These are phyloP conservation scores for Selene dorsalis DNA, from an alignment of 2,797 vertebrate genomes.

Conservation along the genomic window DNA sequence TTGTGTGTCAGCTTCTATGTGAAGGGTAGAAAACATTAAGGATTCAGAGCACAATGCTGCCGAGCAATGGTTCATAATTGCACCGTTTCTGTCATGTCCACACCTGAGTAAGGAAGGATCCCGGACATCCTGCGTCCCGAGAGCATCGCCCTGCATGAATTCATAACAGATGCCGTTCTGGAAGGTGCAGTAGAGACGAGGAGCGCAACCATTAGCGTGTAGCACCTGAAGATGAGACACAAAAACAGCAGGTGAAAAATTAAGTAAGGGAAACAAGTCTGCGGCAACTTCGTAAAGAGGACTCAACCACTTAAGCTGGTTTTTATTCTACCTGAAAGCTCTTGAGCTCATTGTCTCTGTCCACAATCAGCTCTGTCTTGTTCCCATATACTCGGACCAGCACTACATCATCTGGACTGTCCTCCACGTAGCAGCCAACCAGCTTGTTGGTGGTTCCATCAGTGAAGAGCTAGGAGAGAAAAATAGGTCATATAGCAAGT, in stretches of 20 bases:
- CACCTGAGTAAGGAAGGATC: constrained; percentile 91
- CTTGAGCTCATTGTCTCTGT: constrained; percentile 94
- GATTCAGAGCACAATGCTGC: not conserved
- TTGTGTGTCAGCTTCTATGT: not conserved
- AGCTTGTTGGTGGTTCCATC: constrained; percentile 99
- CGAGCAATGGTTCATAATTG: not conserved
- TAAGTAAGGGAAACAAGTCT: not conserved
- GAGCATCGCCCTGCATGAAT: constrained; percentile 92
- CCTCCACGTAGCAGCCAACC: constrained; percentile 92
- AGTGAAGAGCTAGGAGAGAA: constrained; percentile 89
- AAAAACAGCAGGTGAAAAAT: not conserved
- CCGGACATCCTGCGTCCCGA: constrained; percentile 91
- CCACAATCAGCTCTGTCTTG: constrained; percentile 95
- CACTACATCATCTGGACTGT: constrained; percentile 89
- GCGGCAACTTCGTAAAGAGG: not conserved
- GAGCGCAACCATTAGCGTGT: constrained; percentile 93
- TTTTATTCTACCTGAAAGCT: constrained; percentile 88
- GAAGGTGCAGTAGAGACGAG: constrained; percentile 96
- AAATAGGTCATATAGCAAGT: not conserved
- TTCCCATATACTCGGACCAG: constrained; percentile 95
- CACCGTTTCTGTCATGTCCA: constrained; percentile 6
- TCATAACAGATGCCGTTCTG: constrained; percentile 97
- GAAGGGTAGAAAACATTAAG: not conserved
- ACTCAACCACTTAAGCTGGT: not conserved
- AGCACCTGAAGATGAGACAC: constrained; percentile 80